Evolutionary conservation across 2,797 vertebrate genomes (phyloP).

Genomic region (Glyptemys insculpta): DNA sequence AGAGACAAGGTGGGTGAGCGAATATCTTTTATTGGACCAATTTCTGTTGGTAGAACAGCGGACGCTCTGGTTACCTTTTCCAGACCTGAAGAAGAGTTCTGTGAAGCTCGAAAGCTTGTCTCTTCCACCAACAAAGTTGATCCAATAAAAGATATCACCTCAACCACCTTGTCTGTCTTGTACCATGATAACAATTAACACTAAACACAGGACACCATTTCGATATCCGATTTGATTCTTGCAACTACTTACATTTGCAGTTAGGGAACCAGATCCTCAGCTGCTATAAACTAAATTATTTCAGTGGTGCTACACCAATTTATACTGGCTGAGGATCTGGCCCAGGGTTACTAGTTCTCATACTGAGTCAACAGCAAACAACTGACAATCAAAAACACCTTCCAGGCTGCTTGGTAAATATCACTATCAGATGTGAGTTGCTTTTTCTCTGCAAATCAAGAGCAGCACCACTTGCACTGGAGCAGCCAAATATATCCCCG

Average conservation of each 20-base stretch:
- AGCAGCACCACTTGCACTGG: not conserved
- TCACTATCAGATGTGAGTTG: not conserved
- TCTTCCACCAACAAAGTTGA: not conserved
- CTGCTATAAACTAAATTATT: not conserved
- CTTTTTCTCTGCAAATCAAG: slow-evolving; percentile 2
- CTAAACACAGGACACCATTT: not conserved
- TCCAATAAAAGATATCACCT: not conserved
- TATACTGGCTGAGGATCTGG: not conserved
- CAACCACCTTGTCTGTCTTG: not conserved
- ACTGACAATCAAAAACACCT: not conserved
- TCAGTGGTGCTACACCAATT: not conserved
- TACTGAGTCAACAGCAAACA: not conserved
- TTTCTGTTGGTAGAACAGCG: not conserved
- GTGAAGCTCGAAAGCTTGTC: not conserved
- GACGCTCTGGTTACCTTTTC: not conserved
- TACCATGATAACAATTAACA: not conserved
- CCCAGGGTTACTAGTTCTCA: not conserved
- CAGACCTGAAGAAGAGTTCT: not conserved
- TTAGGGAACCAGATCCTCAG: not conserved
- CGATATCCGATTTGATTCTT: not conserved
- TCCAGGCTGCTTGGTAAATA: not conserved
- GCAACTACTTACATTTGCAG: not conserved
- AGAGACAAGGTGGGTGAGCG: not conserved
- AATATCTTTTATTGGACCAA: not conserved
- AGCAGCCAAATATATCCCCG: not conserved